A percentile compares a stretch with the other conserved stretches of the same genome.
Conservation (phyloP, 2,797 vertebrate genomes). For the Enteromius paludinosus region DNA sequence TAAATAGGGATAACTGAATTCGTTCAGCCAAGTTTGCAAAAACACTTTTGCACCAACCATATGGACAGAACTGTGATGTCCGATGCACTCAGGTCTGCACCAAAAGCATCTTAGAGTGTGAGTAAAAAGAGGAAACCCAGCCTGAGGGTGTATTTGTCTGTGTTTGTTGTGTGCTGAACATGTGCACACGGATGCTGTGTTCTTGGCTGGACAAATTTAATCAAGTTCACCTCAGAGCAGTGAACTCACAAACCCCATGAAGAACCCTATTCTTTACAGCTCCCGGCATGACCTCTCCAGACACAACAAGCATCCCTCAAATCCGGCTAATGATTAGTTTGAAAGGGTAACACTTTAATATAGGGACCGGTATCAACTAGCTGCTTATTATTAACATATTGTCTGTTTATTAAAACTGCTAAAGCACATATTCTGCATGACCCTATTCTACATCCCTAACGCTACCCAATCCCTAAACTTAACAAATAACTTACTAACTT, state of each 20-base stretch:
- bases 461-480: not conserved
- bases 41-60: not conserved
- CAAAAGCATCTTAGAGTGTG: slow-evolving; percentile 4
- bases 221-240: slow-evolving; percentile 68
- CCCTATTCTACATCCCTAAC: not conserved
- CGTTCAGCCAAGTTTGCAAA: not conserved
- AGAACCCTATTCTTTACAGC: slow-evolving; percentile 44
- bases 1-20: not conserved
- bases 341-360: not conserved
- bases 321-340: not conserved
- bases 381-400: not conserved
- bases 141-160: slow-evolving; percentile 49
- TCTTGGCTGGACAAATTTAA: slow-evolving; percentile 71
- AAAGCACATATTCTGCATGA: not conserved
- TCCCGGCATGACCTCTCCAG: slow-evolving; percentile 24
- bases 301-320: not conserved
- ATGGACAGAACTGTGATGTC: not conserved
- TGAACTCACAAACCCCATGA: slow-evolving; percentile 65
- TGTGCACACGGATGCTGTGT: slow-evolving; percentile 60
- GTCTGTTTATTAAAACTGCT: not conserved
- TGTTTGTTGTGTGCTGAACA: slow-evolving; percentile 33
- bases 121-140: slow-evolving; percentile 15
- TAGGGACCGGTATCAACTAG: not conserved
- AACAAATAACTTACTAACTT: no score
- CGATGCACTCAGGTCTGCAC: not conserved